Evolutionary conservation across 1,140 invertebrate species (phyloP).

Genomic region (Globodera rostochiensis): DNA sequence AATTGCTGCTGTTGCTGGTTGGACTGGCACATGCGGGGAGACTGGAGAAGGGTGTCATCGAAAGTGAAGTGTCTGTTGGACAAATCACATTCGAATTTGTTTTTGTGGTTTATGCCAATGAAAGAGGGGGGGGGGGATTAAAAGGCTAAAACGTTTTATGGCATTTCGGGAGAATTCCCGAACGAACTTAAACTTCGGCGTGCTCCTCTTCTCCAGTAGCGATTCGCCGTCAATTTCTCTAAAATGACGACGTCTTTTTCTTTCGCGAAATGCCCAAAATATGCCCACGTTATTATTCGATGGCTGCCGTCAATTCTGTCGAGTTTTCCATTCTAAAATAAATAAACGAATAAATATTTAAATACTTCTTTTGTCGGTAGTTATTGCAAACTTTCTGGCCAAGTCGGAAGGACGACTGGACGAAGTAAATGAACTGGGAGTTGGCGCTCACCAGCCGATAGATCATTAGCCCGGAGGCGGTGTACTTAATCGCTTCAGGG

Average conservation of each 20-base stretch:
- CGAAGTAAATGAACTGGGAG: conserved; percentile 86
- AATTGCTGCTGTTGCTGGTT: conserved; percentile 16
- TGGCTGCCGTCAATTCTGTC: conserved; percentile 98
- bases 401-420: conserved; percentile 92
- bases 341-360: conserved; percentile 2
- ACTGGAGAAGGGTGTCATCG: conserved; percentile 54
- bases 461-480: conserved; percentile 95
- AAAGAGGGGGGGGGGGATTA: neutral
- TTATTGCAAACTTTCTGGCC: conserved; percentile 78
- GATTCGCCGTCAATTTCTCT: conserved; percentile 57
- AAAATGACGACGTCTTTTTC: conserved; percentile 15
- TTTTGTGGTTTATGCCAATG: neutral
- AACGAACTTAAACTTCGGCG: conserved; percentile 47
- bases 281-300: conserved; percentile 57
- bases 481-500: conserved; percentile 90
- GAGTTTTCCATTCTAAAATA: conserved; percentile 82
- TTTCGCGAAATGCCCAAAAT: neutral
- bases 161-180: too few species aligned
- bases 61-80: conserved; percentile 36
- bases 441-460: conserved; percentile 79
- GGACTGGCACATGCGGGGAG: conserved; percentile 37
- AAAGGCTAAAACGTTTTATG: too few species aligned
- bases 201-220: conserved; percentile 45
- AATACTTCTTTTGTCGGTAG: neutral
- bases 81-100: too few species aligned